phyloP scores from a whole-genome alignment of 2,888 invertebrate species.

The Acanthoscelides obtectus region DNA sequence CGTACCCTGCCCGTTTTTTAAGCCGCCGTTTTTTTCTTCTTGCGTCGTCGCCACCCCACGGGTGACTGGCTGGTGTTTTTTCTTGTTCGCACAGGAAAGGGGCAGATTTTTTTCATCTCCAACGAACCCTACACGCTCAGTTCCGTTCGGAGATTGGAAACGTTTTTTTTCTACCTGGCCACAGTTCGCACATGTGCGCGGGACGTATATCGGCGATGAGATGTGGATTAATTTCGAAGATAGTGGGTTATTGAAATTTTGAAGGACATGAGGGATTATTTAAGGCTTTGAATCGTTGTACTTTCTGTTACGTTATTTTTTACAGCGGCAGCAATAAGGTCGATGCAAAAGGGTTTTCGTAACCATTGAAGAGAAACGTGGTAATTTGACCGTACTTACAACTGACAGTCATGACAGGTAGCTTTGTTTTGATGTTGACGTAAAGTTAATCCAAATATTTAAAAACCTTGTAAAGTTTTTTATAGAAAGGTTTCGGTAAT shows the following conservation, averaged over 20 bases:
- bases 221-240: background rate
- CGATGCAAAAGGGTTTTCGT: too few relatives aligned
- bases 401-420: too few relatives aligned
- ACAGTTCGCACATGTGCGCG: constrained; percentile 10
- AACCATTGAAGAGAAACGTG: too few relatives aligned
- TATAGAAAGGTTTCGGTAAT: too few relatives aligned
- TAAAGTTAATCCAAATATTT: too few relatives aligned
- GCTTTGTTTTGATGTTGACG: too few relatives aligned
- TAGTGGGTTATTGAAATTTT: background rate
- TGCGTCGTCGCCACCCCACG: constrained; percentile 28
- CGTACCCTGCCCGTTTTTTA: constrained; percentile 41
- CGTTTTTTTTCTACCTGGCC: constrained; percentile 43
- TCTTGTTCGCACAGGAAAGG: constrained; percentile 43
- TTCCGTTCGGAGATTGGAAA: constrained; percentile 48
- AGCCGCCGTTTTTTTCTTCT: constrained; percentile 33
- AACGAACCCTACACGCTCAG: constrained; percentile 47
- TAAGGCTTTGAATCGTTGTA: too few relatives aligned
- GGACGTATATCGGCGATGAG: background rate
- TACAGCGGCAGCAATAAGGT: too few relatives aligned
- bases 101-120: constrained; percentile 45
- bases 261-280: too few relatives aligned
- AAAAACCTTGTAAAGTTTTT: too few relatives aligned
- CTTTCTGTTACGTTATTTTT: too few relatives aligned
- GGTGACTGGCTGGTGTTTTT: constrained; percentile 36
- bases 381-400: too few relatives aligned